These are phyloP conservation scores for Latrodectus hesperus DNA, from an alignment of 2,888 invertebrate species.

Conservation along the genomic window DNA sequence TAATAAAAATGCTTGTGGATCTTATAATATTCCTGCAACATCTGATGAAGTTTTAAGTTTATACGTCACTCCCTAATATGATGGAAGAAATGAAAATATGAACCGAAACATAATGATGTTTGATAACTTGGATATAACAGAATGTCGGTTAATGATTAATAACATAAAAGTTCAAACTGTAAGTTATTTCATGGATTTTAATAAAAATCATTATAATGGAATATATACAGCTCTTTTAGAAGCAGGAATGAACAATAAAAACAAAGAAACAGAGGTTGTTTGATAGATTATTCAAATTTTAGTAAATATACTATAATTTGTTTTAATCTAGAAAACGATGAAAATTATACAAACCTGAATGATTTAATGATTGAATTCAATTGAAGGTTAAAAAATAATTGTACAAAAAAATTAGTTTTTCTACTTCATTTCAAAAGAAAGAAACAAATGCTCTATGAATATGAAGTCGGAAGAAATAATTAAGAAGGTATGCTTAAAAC, in stretches of 20 bases:
- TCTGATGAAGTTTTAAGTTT: constrained; percentile 20
- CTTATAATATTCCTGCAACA: not conserved
- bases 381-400: constrained; percentile 4
- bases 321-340: not conserved
- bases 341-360: not conserved
- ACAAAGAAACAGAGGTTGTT: not conserved
- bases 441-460: constrained; percentile 8
- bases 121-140: constrained; percentile 9
- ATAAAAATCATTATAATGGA: constrained; percentile 10
- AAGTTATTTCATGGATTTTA: constrained; percentile 4
- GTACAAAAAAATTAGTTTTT: not conserved
- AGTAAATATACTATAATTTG: not conserved
- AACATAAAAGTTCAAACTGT: not conserved
- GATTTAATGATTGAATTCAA: not conserved
- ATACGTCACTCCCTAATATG: constrained; percentile 5
- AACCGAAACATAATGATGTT: constrained; percentile 8
- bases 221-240: not conserved
- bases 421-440: constrained; percentile 15
- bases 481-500: not conserved
- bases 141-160: constrained; percentile 1
- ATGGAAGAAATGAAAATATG: not conserved
- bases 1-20: not conserved
- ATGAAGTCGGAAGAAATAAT: not conserved
- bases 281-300: not conserved
- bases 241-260: not conserved